phyloP scores from a whole-genome alignment of 2,797 vertebrate species.

The Alosa sapidissima region DNA sequence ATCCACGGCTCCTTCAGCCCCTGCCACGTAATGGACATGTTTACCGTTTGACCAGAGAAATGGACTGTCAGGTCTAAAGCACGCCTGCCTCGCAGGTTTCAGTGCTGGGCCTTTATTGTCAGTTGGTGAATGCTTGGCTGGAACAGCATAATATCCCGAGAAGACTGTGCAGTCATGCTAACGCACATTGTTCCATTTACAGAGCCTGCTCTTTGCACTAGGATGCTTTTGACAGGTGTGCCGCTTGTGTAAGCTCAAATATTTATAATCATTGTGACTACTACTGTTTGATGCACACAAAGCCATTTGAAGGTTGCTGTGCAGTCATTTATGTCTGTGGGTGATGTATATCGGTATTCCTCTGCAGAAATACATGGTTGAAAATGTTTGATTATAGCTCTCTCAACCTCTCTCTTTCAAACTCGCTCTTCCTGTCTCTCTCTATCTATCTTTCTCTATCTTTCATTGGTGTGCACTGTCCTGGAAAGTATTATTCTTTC shows the following conservation, averaged over 20 bases:
- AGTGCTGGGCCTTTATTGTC: constrained; percentile 51
- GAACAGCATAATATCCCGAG: constrained; percentile 40
- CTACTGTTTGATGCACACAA: constrained; percentile 1
- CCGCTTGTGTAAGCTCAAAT: not conserved
- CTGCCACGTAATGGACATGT: constrained; percentile 37
- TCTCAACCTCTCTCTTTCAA: not conserved
- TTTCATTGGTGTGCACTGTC: not conserved
- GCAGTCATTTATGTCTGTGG: not conserved
- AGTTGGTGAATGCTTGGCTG: constrained; percentile 52
- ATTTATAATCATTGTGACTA: not conserved
- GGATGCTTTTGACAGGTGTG: constrained; percentile 53
- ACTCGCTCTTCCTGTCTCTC: not conserved
- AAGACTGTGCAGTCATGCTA: constrained; percentile 47
- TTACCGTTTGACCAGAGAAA: constrained; percentile 44
- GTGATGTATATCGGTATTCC: not conserved
- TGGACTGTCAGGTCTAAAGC: constrained; percentile 32
- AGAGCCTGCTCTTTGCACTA: constrained; percentile 44
- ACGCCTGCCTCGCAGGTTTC: constrained; percentile 58
- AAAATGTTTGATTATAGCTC: not conserved
- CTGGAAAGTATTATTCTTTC: not conserved
- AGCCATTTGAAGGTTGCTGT: constrained; percentile 38
- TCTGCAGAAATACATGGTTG: not conserved
- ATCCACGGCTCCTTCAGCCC: constrained; percentile 15
- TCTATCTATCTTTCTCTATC: not conserved
- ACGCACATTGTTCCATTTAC: constrained; percentile 26